phyloP scores from a whole-genome alignment of 53 echinoderm and acorn worm genomes.

The Apostichopus leukothele region DNA sequence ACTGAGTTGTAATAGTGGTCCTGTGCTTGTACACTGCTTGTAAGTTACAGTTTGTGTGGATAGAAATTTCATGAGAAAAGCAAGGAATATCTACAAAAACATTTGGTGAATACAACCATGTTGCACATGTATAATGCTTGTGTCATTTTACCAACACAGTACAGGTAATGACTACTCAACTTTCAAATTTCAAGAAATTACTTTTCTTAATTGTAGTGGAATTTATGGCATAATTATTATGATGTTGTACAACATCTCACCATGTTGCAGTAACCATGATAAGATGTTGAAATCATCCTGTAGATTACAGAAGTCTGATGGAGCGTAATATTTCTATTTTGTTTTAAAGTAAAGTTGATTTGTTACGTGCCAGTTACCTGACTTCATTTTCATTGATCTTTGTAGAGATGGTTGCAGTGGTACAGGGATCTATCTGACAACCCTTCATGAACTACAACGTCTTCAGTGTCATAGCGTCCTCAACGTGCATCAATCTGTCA shows the following conservation, averaged over 20 bases:
- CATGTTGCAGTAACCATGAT: neutral
- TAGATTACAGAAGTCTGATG: neutral
- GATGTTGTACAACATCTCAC: no score
- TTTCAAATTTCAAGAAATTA: neutral
- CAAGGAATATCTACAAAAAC: neutral
- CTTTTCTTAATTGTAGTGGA: neutral
- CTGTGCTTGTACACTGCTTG: neutral
- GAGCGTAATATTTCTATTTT: neutral
- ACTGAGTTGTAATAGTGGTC: neutral
- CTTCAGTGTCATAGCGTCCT: neutral
- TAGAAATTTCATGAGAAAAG: no score
- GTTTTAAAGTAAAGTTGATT: neutral
- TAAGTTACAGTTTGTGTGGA: neutral
- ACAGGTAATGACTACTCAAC: neutral
- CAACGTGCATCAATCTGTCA: neutral
- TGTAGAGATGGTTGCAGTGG: neutral
- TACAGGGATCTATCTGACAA: neutral
- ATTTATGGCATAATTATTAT: neutral
- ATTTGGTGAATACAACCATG: neutral
- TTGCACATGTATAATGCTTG: neutral
- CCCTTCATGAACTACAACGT: slow-evolving; percentile 12
- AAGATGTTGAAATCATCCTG: neutral
- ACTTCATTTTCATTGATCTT: neutral
- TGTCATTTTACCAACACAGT: neutral
- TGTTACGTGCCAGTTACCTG: neutral